Percentiles rank a stretch among this genome's conserved stretches.
phyloP scores from a whole-genome alignment of 2,888 invertebrate genomes.

The Drosophila kambysellisi region DNA sequence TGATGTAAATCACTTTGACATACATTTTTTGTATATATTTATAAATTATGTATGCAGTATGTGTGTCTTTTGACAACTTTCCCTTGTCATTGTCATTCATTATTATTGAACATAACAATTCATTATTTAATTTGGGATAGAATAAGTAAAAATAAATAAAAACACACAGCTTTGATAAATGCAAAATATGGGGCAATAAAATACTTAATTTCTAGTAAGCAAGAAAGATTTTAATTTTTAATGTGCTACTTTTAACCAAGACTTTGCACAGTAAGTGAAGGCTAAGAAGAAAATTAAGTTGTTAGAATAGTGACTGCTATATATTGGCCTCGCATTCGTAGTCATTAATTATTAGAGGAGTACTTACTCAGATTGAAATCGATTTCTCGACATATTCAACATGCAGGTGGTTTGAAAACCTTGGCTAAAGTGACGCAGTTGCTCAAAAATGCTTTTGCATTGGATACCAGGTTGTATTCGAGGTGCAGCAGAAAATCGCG shows the following conservation, averaged over 20 bases:
- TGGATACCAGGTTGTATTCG: not conserved
- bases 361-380: conserved; percentile 20
- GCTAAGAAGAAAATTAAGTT: not conserved
- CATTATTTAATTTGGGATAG: not conserved
- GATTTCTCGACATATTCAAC: conserved; percentile 15
- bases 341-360: conserved; percentile 2
- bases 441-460: not conserved
- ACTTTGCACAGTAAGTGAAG: not conserved
- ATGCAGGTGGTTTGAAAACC: conserved; percentile 31
- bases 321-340: conserved; percentile 12
- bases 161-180: not conserved
- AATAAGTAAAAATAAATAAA: not conserved
- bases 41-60: not conserved
- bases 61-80: not conserved
- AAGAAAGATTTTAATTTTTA: not conserved
- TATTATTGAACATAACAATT: not conserved
- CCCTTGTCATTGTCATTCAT: not conserved
- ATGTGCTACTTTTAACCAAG: not conserved
- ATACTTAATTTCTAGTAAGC: not conserved
- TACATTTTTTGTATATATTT: not conserved
- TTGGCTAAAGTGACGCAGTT: conserved; percentile 28
- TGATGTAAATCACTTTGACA: not conserved
- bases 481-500: conserved; percentile 13
- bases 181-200: not conserved
- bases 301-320: conserved; percentile 2